Evolutionary conservation across 1,140 invertebrate genomes (phyloP).

Genomic region (Bombus confusus): DNA sequence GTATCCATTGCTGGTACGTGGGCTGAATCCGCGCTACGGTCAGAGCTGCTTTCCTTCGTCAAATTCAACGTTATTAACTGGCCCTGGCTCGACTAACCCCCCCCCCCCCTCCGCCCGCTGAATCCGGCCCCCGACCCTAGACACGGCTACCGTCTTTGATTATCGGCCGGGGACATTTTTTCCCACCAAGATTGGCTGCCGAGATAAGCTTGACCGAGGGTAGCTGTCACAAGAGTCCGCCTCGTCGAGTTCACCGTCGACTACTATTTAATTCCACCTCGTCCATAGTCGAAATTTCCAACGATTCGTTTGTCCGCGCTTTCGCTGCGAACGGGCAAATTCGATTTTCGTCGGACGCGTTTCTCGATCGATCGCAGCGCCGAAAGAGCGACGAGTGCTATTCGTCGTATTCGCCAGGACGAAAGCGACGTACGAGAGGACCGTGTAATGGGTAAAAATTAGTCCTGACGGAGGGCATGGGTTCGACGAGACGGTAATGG

Average conservation of each 20-base stretch:
- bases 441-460: slow-evolving; percentile 51
- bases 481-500: slow-evolving; percentile 63
- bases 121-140: neutral
- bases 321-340: no score
- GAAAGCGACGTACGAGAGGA: neutral
- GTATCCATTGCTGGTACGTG: slow-evolving; percentile 55
- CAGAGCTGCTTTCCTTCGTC: neutral
- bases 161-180: slow-evolving; percentile 72
- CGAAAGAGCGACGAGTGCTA: no score
- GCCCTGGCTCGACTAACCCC: neutral
- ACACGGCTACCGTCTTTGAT: slow-evolving; percentile 72
- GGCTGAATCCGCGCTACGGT: slow-evolving; percentile 36
- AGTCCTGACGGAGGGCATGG: slow-evolving; percentile 37
- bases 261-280: no score
- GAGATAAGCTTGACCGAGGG: slow-evolving; percentile 75
- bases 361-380: no score
- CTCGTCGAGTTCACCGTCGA: no score
- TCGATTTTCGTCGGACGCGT: no score
- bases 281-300: no score
- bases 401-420: neutral
- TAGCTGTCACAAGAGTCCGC: slow-evolving; percentile 38
- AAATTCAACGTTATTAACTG: neutral
- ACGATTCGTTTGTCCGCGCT: no score
- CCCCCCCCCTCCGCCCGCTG: slow-evolving; percentile 14
- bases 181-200: slow-evolving; percentile 65